Percentiles rank a stretch among this genome's conserved stretches.
Evolutionary conservation across 2,797 vertebrate species (phyloP).

Genomic region (Distichodus sexfasciatus): DNA sequence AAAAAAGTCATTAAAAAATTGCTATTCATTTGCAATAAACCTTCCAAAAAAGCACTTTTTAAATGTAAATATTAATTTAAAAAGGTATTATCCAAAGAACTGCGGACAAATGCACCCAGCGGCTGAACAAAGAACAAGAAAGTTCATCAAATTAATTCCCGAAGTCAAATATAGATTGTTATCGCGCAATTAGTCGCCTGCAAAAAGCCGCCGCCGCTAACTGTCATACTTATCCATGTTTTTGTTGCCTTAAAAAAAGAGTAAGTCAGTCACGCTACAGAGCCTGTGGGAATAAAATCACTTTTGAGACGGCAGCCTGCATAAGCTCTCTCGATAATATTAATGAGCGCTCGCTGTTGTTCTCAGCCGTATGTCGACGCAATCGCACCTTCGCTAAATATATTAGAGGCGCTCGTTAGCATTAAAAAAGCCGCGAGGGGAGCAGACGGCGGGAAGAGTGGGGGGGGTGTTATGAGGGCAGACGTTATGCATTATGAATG

Average conservation of each 20-base stretch:
- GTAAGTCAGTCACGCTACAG: neutral
- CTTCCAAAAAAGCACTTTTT: no score
- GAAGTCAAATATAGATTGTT: neutral
- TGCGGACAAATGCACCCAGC: no score
- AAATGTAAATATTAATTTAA: no score
- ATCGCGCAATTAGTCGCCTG: neutral
- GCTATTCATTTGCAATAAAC: no score
- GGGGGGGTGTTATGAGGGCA: slow-evolving; percentile 6
- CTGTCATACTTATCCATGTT: neutral
- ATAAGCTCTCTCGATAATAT: slow-evolving; percentile 27
- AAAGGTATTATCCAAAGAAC: no score
- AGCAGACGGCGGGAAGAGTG: slow-evolving; percentile 35
- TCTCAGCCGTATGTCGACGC: slow-evolving; percentile 55
- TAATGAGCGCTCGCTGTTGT: slow-evolving; percentile 46
- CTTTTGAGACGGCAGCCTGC: slow-evolving; percentile 22
- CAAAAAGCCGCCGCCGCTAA: neutral
- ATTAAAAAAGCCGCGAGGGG: slow-evolving; percentile 47
- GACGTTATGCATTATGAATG: slow-evolving; percentile 36
- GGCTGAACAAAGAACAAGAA: neutral
- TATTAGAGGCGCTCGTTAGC: slow-evolving; percentile 51
- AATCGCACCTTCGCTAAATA: slow-evolving; percentile 53
- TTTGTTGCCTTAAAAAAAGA: no score
- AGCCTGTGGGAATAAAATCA: slow-evolving; percentile 5
- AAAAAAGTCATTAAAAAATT: no score
- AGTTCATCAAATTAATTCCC: neutral